These are phyloP conservation scores for Scaptomyza graminum DNA, from an alignment of 1,140 invertebrate species.

Conservation along the genomic window DNA sequence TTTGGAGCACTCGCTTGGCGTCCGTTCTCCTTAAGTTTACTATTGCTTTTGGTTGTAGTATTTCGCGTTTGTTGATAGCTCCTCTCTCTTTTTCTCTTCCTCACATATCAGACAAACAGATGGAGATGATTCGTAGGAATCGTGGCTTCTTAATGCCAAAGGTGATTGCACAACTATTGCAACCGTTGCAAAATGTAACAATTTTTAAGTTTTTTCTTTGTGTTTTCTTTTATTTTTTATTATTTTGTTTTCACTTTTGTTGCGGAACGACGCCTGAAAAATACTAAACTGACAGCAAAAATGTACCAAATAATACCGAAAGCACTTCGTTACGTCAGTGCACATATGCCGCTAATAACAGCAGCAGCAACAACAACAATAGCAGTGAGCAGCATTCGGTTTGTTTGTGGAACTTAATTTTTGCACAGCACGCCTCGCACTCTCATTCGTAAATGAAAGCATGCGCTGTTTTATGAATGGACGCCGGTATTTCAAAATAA, in stretches of 20 bases:
- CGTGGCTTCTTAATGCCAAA: conserved; percentile 7
- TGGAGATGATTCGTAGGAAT: conserved; percentile 13
- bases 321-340: conserved; percentile 54
- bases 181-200: conserved; percentile 23
- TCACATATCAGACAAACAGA: conserved; percentile 12
- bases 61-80: conserved; percentile 36
- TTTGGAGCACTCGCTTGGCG: conserved; percentile 10
- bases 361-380: conserved; percentile 30
- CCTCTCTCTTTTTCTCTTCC: conserved; percentile 14
- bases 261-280: conserved; percentile 27
- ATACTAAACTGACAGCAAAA: conserved; percentile 36
- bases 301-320: conserved; percentile 58
- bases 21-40: conserved; percentile 34
- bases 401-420: conserved; percentile 68
- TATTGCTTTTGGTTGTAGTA: conserved; percentile 43
- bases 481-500: conserved; percentile 51
- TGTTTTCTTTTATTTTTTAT: conserved; percentile 37
- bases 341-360: conserved; percentile 31
- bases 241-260: conserved; percentile 65
- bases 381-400: conserved; percentile 28
- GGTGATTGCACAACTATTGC: conserved; percentile 31
- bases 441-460: conserved; percentile 44
- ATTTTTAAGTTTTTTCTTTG: conserved; percentile 21
- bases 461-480: conserved; percentile 67
- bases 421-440: conserved; percentile 22